These are phyloP conservation scores for Vanessa atalanta DNA, from an alignment of 1,140 invertebrate genomes.

Conservation along the genomic window DNA sequence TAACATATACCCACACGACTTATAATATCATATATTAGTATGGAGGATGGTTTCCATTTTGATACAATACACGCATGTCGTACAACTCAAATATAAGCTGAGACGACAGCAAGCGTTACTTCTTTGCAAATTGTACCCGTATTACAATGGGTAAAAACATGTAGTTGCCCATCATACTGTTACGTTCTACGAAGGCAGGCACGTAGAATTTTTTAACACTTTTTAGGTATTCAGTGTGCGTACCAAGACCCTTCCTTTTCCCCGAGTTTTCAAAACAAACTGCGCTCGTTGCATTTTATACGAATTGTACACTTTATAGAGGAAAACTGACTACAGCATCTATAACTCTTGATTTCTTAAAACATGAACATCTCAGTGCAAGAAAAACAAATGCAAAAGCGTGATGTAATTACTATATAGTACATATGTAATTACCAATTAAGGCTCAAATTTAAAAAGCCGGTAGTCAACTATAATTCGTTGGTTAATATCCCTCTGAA, in stretches of 20 bases:
- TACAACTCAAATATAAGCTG: conserved; percentile 39
- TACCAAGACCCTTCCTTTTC: conserved; percentile 57
- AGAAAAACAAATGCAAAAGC: conserved; percentile 12
- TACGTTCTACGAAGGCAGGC: conserved; percentile 30
- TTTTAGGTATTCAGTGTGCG: conserved; percentile 67
- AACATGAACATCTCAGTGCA: conserved; percentile 19
- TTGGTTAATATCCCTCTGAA: neutral
- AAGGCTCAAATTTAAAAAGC: too few relatives aligned
- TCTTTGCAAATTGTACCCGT: conserved; percentile 19
- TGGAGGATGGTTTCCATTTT: conserved; percentile 27
- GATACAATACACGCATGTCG: conserved; percentile 33
- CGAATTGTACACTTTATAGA: conserved; percentile 44
- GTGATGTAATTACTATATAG: neutral
- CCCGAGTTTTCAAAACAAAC: conserved; percentile 53
- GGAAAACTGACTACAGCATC: conserved; percentile 6
- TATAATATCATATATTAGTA: conserved; percentile 31
- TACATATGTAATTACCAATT: neutral
- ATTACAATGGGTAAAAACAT: conserved; percentile 14
- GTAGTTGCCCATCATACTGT: conserved; percentile 14
- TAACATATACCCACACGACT: conserved; percentile 22
- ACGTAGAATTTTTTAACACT: conserved; percentile 60
- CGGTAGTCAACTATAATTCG: neutral
- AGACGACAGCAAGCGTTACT: neutral
- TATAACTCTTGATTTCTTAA: conserved; percentile 24
- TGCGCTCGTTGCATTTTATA: conserved; percentile 66